Evolutionary conservation across 2,797 vertebrate species (phyloP).

Genomic region (Poliocrania exsul): DNA sequence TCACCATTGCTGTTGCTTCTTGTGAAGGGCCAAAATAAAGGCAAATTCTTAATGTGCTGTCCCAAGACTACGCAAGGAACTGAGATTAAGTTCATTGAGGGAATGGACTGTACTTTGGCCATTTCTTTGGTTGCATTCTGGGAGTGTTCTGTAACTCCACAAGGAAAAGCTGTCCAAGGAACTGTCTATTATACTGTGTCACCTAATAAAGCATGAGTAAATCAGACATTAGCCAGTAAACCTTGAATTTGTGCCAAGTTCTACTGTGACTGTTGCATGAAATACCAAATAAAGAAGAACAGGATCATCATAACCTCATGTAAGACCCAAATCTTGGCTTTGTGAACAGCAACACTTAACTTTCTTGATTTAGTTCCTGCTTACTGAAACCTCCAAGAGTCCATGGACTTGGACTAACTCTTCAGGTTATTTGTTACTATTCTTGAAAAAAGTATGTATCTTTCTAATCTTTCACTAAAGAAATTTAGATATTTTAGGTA

Average conservation of each 20-base stretch:
- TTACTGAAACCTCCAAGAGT: neutral
- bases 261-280: neutral
- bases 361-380: neutral
- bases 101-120: neutral
- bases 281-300: neutral
- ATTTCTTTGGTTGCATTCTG: neutral
- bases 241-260: neutral
- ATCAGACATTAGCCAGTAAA: neutral
- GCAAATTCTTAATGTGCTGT: neutral
- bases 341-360: neutral
- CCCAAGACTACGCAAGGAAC: neutral
- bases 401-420: neutral
- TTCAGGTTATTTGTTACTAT: neutral
- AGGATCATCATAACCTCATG: neutral
- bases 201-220: neutral
- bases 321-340: neutral
- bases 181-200: neutral
- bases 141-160: neutral
- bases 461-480: neutral
- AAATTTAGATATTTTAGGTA: neutral
- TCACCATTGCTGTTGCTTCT: neutral
- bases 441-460: neutral
- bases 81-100: neutral
- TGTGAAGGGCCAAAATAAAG: neutral
- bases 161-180: neutral